phyloP scores from a whole-genome alignment of 2,113 vertebrate genomes.

The Hucho hucho region DNA sequence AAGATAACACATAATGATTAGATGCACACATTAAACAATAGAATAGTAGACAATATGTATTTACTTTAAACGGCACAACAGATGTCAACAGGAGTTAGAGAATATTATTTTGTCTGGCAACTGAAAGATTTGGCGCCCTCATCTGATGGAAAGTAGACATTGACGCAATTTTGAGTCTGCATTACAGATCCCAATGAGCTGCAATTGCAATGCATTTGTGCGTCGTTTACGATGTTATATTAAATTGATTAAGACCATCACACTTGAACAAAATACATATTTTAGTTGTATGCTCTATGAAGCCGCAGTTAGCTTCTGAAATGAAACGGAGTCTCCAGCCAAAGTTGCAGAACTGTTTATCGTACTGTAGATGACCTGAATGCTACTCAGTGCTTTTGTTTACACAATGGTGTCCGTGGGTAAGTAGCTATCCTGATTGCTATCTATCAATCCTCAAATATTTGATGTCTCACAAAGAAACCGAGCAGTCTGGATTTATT shows the following conservation, averaged over 20 bases:
- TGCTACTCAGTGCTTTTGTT: constrained; percentile 14
- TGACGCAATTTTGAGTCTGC: background rate
- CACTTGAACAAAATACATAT: too few species aligned
- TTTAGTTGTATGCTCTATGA: background rate
- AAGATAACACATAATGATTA: too few species aligned
- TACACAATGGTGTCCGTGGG: constrained; percentile 55
- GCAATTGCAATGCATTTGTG: background rate
- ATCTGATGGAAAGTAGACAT: constrained; percentile 7
- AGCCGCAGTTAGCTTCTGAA: too few species aligned
- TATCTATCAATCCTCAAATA: background rate
- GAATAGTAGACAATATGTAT: too few species aligned
- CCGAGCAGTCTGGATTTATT: background rate
- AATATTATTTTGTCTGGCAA: background rate
- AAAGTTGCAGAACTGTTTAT: background rate
- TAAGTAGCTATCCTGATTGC: background rate
- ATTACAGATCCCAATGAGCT: constrained; percentile 28
- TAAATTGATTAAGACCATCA: too few species aligned
- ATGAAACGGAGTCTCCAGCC: background rate
- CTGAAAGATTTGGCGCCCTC: constrained; percentile 24
- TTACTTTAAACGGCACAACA: background rate
- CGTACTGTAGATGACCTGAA: constrained; percentile 37
- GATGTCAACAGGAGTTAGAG: background rate
- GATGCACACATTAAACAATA: too few species aligned
- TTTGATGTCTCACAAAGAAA: too few species aligned
- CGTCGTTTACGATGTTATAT: too few species aligned